Percentiles rank a stretch among this genome's conserved stretches.
These are phyloP conservation scores for Aepyceros melampus DNA, from an alignment of 2,113 vertebrate genomes.

Conservation along the genomic window DNA sequence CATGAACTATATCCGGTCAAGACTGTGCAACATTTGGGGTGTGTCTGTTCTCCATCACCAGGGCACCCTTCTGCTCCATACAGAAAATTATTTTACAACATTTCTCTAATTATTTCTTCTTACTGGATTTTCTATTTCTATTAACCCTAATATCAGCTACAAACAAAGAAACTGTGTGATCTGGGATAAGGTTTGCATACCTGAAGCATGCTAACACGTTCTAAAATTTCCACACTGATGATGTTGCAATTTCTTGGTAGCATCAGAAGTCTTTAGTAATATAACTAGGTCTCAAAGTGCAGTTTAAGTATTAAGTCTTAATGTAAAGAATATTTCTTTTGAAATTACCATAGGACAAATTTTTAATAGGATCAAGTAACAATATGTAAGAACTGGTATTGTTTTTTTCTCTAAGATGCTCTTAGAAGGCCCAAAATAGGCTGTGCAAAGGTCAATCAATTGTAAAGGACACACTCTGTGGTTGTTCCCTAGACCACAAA, in stretches of 20 bases:
- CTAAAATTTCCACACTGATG: conserved; percentile 5
- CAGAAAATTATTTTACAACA: neutral
- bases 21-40: neutral
- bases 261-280: neutral
- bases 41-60: neutral
- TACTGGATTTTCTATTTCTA: neutral
- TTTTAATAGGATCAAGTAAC: neutral
- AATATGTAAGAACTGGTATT: neutral
- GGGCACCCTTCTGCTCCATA: neutral
- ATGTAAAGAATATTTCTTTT: neutral
- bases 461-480: neutral
- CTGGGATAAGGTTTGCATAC: neutral
- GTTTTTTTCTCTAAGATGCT: conserved; percentile 31
- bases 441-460: neutral
- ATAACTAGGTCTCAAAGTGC: neutral
- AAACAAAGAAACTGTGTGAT: conserved; percentile 1
- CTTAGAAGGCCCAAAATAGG: neutral
- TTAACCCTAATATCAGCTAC: neutral
- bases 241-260: neutral
- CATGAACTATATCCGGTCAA: neutral
- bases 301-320: conserved; percentile 32
- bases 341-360: neutral
- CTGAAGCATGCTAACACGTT: neutral
- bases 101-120: neutral
- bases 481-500: conserved; percentile 35